phyloP scores from a whole-genome alignment of 2,797 vertebrate species.

The Platyrinchus mystaceus region DNA sequence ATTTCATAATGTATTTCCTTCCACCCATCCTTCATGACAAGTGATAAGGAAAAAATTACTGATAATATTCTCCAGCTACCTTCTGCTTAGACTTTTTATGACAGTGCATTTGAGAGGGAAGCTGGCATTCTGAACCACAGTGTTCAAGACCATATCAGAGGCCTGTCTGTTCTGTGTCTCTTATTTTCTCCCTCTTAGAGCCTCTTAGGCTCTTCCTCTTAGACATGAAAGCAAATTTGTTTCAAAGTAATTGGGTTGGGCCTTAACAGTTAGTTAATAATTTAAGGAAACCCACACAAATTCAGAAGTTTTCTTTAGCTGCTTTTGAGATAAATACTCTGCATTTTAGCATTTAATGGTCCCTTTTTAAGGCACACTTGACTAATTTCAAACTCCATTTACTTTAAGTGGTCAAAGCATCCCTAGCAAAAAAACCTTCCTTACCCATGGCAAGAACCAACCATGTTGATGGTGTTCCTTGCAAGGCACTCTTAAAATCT shows the following conservation, averaged over 20 bases:
- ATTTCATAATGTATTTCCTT: neutral
- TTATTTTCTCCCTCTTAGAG: neutral
- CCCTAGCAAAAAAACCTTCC: neutral
- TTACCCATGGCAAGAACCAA: neutral
- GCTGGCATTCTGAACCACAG: neutral
- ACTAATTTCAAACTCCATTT: neutral
- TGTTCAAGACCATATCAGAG: neutral
- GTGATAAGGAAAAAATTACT: neutral
- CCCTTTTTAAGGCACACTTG: neutral
- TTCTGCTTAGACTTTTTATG: neutral
- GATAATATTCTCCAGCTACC: neutral
- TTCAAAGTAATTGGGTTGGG: neutral
- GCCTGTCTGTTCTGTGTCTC: neutral
- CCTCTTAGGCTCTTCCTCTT: neutral
- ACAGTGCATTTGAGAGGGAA: neutral
- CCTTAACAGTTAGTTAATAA: neutral
- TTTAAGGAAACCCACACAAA: neutral
- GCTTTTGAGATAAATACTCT: neutral
- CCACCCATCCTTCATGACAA: neutral
- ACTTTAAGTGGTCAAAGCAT: neutral
- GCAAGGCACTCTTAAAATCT: neutral
- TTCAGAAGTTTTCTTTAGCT: neutral
- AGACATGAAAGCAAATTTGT: neutral
- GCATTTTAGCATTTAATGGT: neutral
- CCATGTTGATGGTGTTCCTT: neutral